Evolutionary conservation across 2,113 vertebrate species (phyloP).

Genomic region (Vanacampus margaritifer): DNA sequence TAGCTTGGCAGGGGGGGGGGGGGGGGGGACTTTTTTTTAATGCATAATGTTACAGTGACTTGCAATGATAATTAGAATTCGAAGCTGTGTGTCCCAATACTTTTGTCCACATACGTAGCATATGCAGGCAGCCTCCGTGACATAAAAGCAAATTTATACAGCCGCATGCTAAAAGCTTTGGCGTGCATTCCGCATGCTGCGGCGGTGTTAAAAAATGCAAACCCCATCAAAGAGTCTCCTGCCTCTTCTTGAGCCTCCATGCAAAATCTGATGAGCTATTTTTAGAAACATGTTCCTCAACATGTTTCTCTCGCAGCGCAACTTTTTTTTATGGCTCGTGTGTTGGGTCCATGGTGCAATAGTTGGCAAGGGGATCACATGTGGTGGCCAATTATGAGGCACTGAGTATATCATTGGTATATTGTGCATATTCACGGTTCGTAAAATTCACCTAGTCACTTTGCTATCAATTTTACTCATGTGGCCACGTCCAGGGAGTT

Average conservation of each 20-base stretch:
- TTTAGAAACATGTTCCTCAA: constrained; percentile 5
- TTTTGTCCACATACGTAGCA: background rate
- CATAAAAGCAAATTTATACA: constrained; percentile 51
- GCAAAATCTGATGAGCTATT: constrained; percentile 12
- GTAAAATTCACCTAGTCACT: too few species aligned
- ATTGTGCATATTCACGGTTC: too few species aligned
- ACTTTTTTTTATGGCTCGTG: background rate
- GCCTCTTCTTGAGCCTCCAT: constrained; percentile 21
- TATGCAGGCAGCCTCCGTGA: constrained; percentile 16
- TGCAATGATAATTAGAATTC: background rate
- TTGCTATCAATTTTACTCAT: too few species aligned
- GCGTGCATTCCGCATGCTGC: constrained; percentile 54
- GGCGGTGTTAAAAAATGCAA: constrained; percentile 71
- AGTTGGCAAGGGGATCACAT: background rate
- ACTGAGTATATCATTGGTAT: too few species aligned
- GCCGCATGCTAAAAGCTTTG: constrained; percentile 53
- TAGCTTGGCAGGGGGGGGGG: background rate
- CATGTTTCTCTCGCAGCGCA: background rate
- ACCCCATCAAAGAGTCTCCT: constrained; percentile 64
- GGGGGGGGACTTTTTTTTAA: too few species aligned
- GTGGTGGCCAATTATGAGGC: background rate
- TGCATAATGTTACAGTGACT: too few species aligned
- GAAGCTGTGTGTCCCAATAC: background rate
- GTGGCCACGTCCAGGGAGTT: too few species aligned
- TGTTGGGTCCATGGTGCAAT: background rate